A percentile compares a stretch with the other conserved stretches of the same genome.
These are phyloP conservation scores for Heliconius himera DNA, from an alignment of 1,140 invertebrate genomes.

Conservation along the genomic window DNA sequence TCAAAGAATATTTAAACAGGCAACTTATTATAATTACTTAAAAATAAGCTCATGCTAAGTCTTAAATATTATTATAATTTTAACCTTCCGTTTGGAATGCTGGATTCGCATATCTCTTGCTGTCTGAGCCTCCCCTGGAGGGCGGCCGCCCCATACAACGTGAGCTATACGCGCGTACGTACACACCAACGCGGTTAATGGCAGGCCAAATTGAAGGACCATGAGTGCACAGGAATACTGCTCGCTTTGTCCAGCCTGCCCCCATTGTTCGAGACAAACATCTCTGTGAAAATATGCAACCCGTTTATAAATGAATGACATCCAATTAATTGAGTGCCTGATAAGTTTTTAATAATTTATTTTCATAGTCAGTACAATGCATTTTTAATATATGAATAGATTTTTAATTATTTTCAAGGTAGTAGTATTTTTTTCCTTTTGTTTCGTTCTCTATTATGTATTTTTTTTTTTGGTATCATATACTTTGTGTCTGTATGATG, in stretches of 20 bases:
- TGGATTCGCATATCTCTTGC: conserved; percentile 91
- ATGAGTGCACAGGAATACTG: conserved; percentile 90
- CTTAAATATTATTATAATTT: too few species aligned
- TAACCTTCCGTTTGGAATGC: conserved; percentile 94
- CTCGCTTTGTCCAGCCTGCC: conserved; percentile 80
- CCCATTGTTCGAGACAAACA: conserved; percentile 87
- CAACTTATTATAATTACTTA: too few species aligned
- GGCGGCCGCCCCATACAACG: conserved; percentile 92
- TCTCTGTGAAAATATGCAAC: conserved; percentile 75
- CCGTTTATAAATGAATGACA: not conserved
- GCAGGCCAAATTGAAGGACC: conserved; percentile 92
- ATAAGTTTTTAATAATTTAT: not conserved
- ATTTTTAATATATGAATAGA: not conserved
- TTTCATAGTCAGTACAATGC: not conserved
- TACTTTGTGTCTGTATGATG: too few species aligned
- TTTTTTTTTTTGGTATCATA: too few species aligned
- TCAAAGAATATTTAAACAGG: too few species aligned
- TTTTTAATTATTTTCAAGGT: not conserved
- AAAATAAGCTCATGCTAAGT: too few species aligned
- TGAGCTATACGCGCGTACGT: conserved; percentile 93
- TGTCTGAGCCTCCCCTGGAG: conserved; percentile 93
- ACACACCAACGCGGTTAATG: conserved; percentile 91
- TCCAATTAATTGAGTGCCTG: not conserved
- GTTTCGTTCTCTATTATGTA: too few species aligned
- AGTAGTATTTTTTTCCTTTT: too few species aligned